Evolutionary conservation across 1,140 invertebrate genomes (phyloP).

Genomic region (Meloidogyne hapla): DNA sequence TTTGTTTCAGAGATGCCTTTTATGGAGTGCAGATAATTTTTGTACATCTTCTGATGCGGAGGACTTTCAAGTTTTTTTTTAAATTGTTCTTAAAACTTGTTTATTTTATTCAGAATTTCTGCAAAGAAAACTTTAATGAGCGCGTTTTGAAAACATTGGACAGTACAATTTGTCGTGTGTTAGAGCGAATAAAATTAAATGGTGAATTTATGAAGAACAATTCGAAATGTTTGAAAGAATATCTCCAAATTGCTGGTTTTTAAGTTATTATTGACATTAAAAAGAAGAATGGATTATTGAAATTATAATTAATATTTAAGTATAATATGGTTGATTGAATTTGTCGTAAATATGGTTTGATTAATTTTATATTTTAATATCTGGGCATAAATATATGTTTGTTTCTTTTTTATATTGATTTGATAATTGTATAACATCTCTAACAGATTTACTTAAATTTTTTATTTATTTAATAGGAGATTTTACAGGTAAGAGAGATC

Average conservation of each 20-base stretch:
- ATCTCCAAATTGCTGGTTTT: constrained; percentile 10
- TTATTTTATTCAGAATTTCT: constrained; percentile 36
- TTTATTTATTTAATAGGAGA: too few relatives aligned
- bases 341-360: too few relatives aligned
- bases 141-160: constrained; percentile 21
- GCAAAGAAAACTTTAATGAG: constrained; percentile 25
- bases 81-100: not conserved
- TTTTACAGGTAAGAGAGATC: too few relatives aligned
- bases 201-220: constrained; percentile 36
- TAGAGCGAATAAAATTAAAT: constrained; percentile 35
- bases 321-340: too few relatives aligned
- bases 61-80: constrained; percentile 26
- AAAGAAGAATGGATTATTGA: too few relatives aligned
- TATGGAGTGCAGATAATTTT: constrained; percentile 19
- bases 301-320: too few relatives aligned
- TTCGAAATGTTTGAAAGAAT: constrained; percentile 25
- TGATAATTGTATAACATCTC: too few relatives aligned
- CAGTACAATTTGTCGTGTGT: constrained; percentile 31
- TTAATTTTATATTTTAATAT: too few relatives aligned
- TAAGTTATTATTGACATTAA: not conserved
- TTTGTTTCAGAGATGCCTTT: constrained; percentile 56
- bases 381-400: too few relatives aligned
- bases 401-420: too few relatives aligned
- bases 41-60: constrained; percentile 34
- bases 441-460: too few relatives aligned